phyloP scores from a whole-genome alignment of 2,113 vertebrate genomes.

The Gallinago media region DNA sequence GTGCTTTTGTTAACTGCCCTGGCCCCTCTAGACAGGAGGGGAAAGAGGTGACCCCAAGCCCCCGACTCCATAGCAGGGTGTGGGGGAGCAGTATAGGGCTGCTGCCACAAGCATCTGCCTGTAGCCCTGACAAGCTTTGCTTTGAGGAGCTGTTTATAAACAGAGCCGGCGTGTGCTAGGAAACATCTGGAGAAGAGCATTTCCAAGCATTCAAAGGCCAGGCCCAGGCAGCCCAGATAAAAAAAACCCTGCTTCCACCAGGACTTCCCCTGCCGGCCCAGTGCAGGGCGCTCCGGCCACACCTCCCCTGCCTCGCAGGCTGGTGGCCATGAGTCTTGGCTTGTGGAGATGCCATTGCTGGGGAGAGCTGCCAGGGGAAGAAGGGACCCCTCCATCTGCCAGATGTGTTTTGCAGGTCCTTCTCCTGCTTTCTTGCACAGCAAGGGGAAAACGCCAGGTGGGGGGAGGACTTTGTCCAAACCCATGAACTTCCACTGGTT shows the following conservation, averaged over 20 bases:
- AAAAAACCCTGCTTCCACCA: slow-evolving; percentile 37
- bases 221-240: slow-evolving; percentile 55
- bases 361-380: background rate
- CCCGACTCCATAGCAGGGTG: background rate
- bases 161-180: slow-evolving; percentile 49
- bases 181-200: slow-evolving; percentile 69
- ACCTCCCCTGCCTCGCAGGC: background rate
- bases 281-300: background rate
- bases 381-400: background rate
- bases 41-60: background rate
- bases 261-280: slow-evolving; percentile 58
- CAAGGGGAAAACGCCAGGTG: background rate
- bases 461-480: background rate
- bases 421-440: background rate
- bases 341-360: background rate
- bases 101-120: accelerated
- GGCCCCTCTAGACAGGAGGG: background rate
- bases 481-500: background rate
- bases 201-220: slow-evolving; percentile 60
- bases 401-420: background rate
- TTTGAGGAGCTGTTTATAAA: slow-evolving; percentile 64
- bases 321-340: accelerated
- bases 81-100: accelerated
- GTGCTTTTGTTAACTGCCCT: background rate
- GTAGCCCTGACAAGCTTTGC: background rate